Conservation (phyloP, 2,113 vertebrate genomes). For the Aramus guarauna region DNA sequence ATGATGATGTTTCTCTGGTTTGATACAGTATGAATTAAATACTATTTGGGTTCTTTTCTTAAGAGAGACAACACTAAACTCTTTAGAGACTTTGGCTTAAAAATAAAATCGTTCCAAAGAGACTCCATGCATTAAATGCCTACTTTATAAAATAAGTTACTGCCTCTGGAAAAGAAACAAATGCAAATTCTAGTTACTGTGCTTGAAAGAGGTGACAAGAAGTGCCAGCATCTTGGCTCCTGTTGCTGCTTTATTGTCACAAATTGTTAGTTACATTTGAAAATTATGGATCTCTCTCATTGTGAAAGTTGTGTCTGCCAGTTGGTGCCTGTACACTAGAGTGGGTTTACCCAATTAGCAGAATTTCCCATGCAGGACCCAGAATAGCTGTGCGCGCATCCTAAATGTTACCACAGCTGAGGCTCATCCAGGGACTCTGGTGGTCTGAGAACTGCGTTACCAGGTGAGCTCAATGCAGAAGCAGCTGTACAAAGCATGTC, state of each 20-base stretch:
- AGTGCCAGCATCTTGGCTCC: conserved; percentile 57
- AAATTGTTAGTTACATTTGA: conserved; percentile 67
- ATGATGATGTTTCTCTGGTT: background rate
- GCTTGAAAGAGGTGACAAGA: conserved; percentile 48
- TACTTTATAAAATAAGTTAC: conserved; percentile 41
- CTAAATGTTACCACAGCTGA: background rate
- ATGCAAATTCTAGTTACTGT: conserved; percentile 24
- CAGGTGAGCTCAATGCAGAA: background rate
- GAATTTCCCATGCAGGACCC: conserved; percentile 45
- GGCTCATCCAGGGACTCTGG: background rate
- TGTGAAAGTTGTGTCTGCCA: conserved; percentile 45
- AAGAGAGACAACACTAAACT: background rate
- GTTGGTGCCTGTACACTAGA: conserved; percentile 54
- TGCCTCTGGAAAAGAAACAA: conserved; percentile 50
- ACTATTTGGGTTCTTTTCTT: background rate
- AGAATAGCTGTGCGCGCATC: background rate
- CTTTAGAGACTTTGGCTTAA: background rate
- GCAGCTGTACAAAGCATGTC: background rate
- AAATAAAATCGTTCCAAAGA: background rate
- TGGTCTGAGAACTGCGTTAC: background rate
- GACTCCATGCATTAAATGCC: background rate
- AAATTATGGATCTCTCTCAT: conserved; percentile 49
- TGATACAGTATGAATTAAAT: background rate
- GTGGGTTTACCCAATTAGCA: conserved; percentile 52
- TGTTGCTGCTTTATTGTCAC: conserved; percentile 47